Evolutionary conservation across 2,888 invertebrate genomes (phyloP), one percentile per base, ranked within the genome.

Genomic region (Notodonta ziczac): DNA sequence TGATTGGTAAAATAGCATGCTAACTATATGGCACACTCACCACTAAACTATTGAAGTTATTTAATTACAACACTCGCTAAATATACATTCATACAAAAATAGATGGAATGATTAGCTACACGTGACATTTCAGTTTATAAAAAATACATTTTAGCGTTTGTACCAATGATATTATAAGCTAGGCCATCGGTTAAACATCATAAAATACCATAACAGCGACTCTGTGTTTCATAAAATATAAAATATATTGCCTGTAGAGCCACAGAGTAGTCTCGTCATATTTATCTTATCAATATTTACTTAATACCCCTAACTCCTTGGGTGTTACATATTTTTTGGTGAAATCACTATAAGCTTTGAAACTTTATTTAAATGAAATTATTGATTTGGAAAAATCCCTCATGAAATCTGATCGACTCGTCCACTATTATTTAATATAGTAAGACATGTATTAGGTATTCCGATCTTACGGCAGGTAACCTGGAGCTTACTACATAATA

Each of bases 61-160:
- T 59, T 71, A 63, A 69, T 67, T 70, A 63, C 63, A 76, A 56
- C 51, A 62, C 54, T 64, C 48, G 24, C 66, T 50, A 65, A 62
- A 65, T 65, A 72, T 85, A 88, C 84, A 85, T 82, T 70, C 78
- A 85, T 89, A 89, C 80, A 88, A 90, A 89, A 89, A 88, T 89
- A 89, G 77, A 75, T 78, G 68, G 51, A 74, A 72, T 65, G 69
- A 67, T 69, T 56, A 65, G 63, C 59, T 74, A 79, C 58, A 63
- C 40, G 51, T 57, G 60, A 53, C 14, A 39, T 39, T 40, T 16
- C 8, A 40, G n/a, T 35, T 39, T 55, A 8, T 39, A 67, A 56
- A 56, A 55, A 64, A 35, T 50, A 5, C 46, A 51, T 48, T 16
- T 61, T 40, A 60, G 24, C 51, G 2, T 57, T 55, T 10, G 1